These are phyloP conservation scores for Muscidifurax raptorellus DNA, from an alignment of 1,140 invertebrate genomes.

Conservation along the genomic window DNA sequence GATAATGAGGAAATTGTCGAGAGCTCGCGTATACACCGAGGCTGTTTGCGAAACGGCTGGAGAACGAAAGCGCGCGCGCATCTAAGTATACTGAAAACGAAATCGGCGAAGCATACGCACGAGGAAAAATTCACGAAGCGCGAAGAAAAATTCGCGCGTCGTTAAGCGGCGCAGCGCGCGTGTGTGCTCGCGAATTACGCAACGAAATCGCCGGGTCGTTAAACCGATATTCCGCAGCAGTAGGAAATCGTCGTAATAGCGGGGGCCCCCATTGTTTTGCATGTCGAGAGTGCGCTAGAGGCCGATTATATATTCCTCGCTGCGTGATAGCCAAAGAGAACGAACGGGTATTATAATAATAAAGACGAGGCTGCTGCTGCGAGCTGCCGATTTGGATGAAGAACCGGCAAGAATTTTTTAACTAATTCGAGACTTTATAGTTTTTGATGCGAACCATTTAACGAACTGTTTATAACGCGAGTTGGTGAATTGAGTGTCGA, in stretches of 20 bases:
- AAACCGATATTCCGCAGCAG: constrained; percentile 28
- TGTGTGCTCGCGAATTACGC: constrained; percentile 50
- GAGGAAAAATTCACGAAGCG: constrained; percentile 54
- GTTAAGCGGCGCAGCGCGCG: constrained; percentile 25
- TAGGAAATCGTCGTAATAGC: constrained; percentile 32
- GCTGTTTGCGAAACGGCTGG: background rate
- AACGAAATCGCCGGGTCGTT: constrained; percentile 52
- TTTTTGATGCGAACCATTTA: no score
- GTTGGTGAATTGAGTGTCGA: no score
- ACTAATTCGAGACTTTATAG: no score
- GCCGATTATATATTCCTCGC: background rate
- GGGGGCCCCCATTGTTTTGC: constrained; percentile 15
- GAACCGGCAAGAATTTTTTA: no score
- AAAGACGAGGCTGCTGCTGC: background rate
- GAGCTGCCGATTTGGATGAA: no score
- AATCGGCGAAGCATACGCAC: constrained; percentile 31
- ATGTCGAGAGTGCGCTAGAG: background rate
- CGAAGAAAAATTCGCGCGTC: constrained; percentile 57
- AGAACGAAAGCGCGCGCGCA: constrained; percentile 14
- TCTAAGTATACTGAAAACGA: constrained; percentile 21
- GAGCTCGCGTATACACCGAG: background rate
- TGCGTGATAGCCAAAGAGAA: background rate
- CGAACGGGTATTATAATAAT: constrained; percentile 9
- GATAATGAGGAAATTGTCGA: constrained; percentile 7
- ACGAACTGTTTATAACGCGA: no score